A percentile compares a stretch with the other conserved stretches of the same genome.
phyloP scores from a whole-genome alignment of 2,113 vertebrate species.

The Podarcis muralis region DNA sequence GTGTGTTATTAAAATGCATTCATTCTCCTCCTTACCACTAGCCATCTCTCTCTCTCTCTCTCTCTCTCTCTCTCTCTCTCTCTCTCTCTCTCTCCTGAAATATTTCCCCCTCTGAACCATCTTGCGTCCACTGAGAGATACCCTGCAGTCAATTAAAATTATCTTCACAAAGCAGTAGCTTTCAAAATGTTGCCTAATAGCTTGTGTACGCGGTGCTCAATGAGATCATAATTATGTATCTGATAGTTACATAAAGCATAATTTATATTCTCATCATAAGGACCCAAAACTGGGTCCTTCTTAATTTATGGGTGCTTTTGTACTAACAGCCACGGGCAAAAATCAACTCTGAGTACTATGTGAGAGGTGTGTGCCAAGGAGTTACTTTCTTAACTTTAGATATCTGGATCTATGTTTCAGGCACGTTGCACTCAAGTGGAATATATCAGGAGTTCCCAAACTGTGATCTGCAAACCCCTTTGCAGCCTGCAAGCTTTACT shows the following conservation, averaged over 20 bases:
- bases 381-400: neutral
- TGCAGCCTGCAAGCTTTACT: too few species aligned
- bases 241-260: slow-evolving; percentile 42
- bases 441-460: too few species aligned
- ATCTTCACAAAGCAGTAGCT: slow-evolving; percentile 64
- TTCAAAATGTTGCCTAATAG: slow-evolving; percentile 67
- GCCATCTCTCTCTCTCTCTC: neutral
- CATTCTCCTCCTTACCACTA: slow-evolving; percentile 49
- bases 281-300: slow-evolving; percentile 35
- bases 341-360: slow-evolving; percentile 26
- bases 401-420: neutral
- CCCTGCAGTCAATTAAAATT: slow-evolving; percentile 72
- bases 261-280: slow-evolving; percentile 64
- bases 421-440: too few species aligned
- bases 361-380: neutral
- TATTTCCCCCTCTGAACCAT: slow-evolving; percentile 56
- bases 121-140: slow-evolving; percentile 60
- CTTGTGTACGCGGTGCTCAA: neutral
- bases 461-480: too few species aligned
- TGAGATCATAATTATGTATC: slow-evolving; percentile 51
- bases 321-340: slow-evolving; percentile 31
- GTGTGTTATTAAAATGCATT: slow-evolving; percentile 59
- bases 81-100: slow-evolving; percentile 33
- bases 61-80: neutral
- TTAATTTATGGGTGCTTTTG: slow-evolving; percentile 50